Evolutionary conservation across 1,140 invertebrate species (phyloP), one percentile per base, ranked within the genome.

Genomic region (Kradibia gibbosae): DNA sequence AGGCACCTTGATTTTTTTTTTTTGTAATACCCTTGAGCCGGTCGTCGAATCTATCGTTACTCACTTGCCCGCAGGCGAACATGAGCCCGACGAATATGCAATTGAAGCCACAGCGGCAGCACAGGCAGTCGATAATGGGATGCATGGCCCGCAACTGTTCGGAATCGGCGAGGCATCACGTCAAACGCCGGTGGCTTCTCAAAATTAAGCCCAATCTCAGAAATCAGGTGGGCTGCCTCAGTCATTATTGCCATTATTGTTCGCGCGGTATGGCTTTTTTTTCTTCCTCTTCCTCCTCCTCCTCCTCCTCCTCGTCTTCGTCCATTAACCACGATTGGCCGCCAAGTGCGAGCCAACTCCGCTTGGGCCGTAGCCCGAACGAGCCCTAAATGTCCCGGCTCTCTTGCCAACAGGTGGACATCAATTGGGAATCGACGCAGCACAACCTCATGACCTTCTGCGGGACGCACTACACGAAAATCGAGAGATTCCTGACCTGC

Each of bases 161-260:
- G n/a, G 91, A 93, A 77, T 89, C 92, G 25, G 94, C 95, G 0
- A 92, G 93, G 34, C 94, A 95, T 88, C 93, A 94, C 80, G 92
- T 96, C 1, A 93, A 95, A 57, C 92, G 95, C 45, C 96, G 96
- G 88, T 96, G 95, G 94, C 93, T 96, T 48, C 92, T 94, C 48
- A 95, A 95, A 89, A 94, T 95, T 88, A 93, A 94, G 72, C 92
- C 93, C 80, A 94, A 93, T 85, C 92, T 96, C 31, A 94, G 94
- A 83, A 94, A 95, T 90, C 93, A 95, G 91, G 94, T 95, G 87
- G 89, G 89, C n/a, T n/a, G n/a, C n/a, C n/a, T n/a, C n/a, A n/a
- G n/a, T n/a, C n/a, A n/a, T n/a, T n/a, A n/a, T n/a, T n/a, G n/a
- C n/a, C n/a, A n/a, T n/a, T n/a, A n/a, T n/a, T n/a, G n/a, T n/a